Evolutionary conservation across 1,140 invertebrate species (phyloP).

Genomic region (Bombus vancouverensis): DNA sequence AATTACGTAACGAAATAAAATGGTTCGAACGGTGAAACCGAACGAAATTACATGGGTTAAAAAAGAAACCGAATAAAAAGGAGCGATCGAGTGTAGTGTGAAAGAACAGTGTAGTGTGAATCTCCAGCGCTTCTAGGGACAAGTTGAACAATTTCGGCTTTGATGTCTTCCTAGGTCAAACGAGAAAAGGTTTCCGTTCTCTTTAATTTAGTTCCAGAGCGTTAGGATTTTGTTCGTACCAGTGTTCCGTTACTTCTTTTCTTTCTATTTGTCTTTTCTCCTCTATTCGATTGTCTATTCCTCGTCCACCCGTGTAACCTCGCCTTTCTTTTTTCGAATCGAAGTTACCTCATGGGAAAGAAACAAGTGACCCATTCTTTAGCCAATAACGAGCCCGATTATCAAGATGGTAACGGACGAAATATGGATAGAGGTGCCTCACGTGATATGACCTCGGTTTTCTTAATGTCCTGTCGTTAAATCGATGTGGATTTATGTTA

Average conservation of each 20-base stretch:
- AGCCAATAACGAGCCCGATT: slow-evolving; percentile 22
- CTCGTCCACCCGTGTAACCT: slow-evolving; percentile 5
- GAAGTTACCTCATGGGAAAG: slow-evolving; percentile 44
- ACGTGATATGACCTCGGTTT: not conserved
- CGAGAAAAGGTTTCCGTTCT: slow-evolving; percentile 51
- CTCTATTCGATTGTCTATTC: slow-evolving; percentile 23
- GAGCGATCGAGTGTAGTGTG: not conserved
- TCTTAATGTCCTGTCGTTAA: not conserved
- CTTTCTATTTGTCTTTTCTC: slow-evolving; percentile 17
- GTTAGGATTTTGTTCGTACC: slow-evolving; percentile 40
- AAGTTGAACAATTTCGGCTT: slow-evolving; percentile 42
- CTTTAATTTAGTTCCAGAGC: slow-evolving; percentile 57
- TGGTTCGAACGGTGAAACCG: not conserved
- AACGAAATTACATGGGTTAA: slow-evolving; percentile 3
- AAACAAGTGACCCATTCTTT: slow-evolving; percentile 59
- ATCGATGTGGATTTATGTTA: too few species aligned
- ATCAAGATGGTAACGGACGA: slow-evolving; percentile 9
- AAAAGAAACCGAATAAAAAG: not conserved
- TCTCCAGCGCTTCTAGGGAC: not conserved
- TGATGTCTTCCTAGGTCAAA: slow-evolving; percentile 41
- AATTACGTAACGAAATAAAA: not conserved
- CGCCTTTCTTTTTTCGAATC: slow-evolving; percentile 43
- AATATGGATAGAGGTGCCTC: not conserved
- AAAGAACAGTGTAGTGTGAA: slow-evolving; percentile 4
- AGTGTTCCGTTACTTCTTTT: slow-evolving; percentile 35